Evolutionary conservation across 2,888 invertebrate species (phyloP).

Genomic region (Eupithecia subfuscata): DNA sequence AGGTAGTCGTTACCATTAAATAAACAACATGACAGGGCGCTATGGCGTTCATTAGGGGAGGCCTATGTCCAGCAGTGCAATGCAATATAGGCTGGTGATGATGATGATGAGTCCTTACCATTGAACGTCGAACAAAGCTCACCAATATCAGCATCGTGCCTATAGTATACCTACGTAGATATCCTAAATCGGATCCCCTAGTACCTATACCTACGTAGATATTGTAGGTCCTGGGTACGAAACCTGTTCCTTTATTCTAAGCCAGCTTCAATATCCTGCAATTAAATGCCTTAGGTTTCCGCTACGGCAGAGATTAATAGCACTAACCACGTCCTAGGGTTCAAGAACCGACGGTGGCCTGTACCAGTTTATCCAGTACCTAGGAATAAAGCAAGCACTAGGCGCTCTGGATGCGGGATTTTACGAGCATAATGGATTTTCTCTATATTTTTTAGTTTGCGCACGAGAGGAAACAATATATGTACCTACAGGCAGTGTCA

Average conservation of each 20-base stretch:
- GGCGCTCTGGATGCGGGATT: background rate
- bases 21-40: no score
- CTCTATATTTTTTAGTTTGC: background rate
- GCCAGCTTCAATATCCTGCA: constrained; percentile 23
- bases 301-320: background rate
- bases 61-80: no score
- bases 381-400: constrained; percentile 38
- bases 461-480: background rate
- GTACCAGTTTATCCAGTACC: constrained; percentile 60
- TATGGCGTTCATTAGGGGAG: no score
- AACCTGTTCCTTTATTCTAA: constrained; percentile 11
- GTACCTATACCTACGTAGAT: background rate
- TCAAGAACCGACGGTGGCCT: constrained; percentile 60
- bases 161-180: no score
- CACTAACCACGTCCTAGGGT: constrained; percentile 41
- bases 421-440: background rate
- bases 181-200: no score
- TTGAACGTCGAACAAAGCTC: background rate
- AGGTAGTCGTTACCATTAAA: no score
- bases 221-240: background rate
- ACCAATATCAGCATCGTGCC: background rate
- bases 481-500: background rate
- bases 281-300: constrained; percentile 17
- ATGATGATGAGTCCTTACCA: no score
- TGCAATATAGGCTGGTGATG: no score